Base-by-base conservation (phyloP, 2,113 vertebrate species). In the Ellobius talpinus region DNA sequence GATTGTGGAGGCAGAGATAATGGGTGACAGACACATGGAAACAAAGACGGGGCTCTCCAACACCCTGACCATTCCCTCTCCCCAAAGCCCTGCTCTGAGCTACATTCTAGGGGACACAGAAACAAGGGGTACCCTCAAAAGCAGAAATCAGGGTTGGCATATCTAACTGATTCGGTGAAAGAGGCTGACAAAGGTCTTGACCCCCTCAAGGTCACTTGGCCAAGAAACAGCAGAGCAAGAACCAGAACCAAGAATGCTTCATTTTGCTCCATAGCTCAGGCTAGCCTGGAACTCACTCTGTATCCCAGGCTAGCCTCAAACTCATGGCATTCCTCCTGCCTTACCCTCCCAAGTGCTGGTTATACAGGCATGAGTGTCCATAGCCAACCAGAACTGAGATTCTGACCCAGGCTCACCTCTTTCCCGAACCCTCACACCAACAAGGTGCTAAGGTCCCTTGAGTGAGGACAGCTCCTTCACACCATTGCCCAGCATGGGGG, bases 121-220 rank as follows among this genome's bases (percentile, higher is more conserved):
- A n/a, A 13, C 31, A 14, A n/a, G 21, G 0, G 1, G 42, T 8
- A 0, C 36, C 58, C 81, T 29, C 36, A 1, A 7, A 19, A 58
- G 36, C 0, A 11, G 29, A 50, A 5, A 29, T 84, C 9, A 0
- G 0, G 6, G 4, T 33, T 23, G 2, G 23, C 52, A 52, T 65
- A 13, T 33, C 7, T 17, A 86, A 42, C 61, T 47, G 42, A 86
- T 17, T 19, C 2, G 0, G 31, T 2, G 13, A 12, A 1, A 2
- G 55, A 33, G 45, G 31, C 66, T 21, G 0, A 47, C 8, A 7
- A n/a, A 89, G 55, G 26, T 45, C 91, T 5, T 0, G 0, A 4
- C 13, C n/a, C n/a, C 50, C 13, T 58, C 12, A 0, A 77, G 58
- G 66, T 29, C 88, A 45, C 61, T 19, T 8, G 1, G 26, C 17